Conservation (phyloP, 2,113 vertebrate genomes). For the Azemiops feae region DNA sequence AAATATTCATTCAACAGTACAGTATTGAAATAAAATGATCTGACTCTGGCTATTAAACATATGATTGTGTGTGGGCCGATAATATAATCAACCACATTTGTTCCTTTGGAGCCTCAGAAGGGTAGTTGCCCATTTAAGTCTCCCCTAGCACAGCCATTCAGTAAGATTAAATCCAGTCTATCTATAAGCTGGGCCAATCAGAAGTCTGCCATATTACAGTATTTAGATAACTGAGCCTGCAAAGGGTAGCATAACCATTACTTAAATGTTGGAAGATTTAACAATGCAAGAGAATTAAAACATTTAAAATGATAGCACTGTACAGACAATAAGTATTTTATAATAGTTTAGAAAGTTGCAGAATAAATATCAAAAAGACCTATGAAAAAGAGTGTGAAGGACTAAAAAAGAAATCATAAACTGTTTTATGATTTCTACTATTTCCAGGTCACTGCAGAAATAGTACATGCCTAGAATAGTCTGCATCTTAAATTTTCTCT, state of each 20-base stretch:
- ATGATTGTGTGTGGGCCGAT: neutral
- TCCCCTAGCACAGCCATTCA: neutral
- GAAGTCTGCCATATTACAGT: neutral
- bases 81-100: neutral
- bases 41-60: neutral
- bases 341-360: conserved; percentile 41
- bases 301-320: conserved; percentile 42
- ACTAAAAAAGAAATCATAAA: conserved; percentile 17
- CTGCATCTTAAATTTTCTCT: neutral
- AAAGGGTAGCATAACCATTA: conserved; percentile 5
- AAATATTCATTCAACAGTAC: neutral
- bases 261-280: conserved; percentile 18
- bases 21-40: neutral
- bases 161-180: neutral
- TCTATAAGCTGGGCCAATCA: neutral
- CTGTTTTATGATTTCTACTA: neutral
- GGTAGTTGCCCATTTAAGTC: neutral
- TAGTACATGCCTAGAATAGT: conserved; percentile 13
- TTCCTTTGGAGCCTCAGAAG: neutral
- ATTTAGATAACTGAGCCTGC: neutral
- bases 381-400: neutral
- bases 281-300: conserved; percentile 9
- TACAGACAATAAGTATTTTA: conserved; percentile 40
- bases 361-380: conserved; percentile 22
- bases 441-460: conserved; percentile 37